Percentiles rank a stretch among this genome's conserved stretches.
These are phyloP conservation scores for Pentalonia nigronervosa DNA, from an alignment of 1,140 invertebrate species.

Conservation along the genomic window DNA sequence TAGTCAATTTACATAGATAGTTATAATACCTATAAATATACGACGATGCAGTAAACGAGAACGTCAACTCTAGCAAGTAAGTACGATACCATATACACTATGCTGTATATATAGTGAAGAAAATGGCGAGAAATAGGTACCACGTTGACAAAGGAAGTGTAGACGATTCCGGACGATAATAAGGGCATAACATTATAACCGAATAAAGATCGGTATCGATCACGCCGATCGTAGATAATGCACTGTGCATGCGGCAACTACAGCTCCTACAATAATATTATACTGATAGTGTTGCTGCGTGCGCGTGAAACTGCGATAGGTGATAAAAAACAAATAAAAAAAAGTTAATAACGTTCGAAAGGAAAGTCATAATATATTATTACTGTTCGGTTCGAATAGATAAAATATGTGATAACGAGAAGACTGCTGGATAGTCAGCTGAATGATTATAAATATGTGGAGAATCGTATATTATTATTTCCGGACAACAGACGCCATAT, in stretches of 20 bases:
- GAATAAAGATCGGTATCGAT: slow-evolving; percentile 35
- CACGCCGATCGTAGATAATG: slow-evolving; percentile 3
- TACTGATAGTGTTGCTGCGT: background rate
- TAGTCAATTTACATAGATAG: background rate
- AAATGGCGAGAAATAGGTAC: slow-evolving; percentile 16
- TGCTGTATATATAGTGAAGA: background rate
- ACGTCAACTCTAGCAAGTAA: background rate
- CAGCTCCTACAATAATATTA: slow-evolving; percentile 11
- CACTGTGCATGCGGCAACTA: background rate
- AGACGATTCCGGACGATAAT: background rate
- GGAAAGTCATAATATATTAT: slow-evolving; percentile 24
- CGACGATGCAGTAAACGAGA: background rate
- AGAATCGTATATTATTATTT: background rate
- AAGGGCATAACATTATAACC: background rate
- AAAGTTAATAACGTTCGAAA: background rate
- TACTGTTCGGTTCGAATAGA: background rate
- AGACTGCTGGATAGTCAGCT: background rate
- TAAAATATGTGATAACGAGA: slow-evolving; percentile 27
- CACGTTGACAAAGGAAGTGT: background rate
- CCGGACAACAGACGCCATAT: slow-evolving; percentile 27
- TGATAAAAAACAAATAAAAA: slow-evolving; percentile 17
- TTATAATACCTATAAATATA: background rate
- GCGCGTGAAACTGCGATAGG: background rate
- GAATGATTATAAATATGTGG: background rate
- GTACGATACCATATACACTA: background rate